Conservation (phyloP, 2,113 vertebrate genomes). For the Ia io region DNA sequence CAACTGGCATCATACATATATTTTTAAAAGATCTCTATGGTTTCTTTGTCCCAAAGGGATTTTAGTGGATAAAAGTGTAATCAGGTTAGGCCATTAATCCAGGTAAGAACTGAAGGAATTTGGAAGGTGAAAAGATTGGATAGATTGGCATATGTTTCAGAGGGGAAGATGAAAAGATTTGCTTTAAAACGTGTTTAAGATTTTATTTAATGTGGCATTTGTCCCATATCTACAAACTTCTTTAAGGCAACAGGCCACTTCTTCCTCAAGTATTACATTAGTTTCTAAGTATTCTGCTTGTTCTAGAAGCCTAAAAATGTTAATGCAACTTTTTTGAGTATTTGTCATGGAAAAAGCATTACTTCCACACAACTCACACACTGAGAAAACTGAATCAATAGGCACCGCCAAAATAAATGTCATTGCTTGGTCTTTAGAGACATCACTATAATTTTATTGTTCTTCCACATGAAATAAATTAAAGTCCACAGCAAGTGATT, state of each 20-base stretch:
- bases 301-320: not conserved
- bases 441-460: not conserved
- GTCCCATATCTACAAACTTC: not conserved
- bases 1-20: not conserved
- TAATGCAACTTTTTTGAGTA: not conserved
- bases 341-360: conserved; percentile 36
- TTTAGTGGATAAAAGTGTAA: not conserved
- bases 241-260: not conserved
- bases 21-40: not conserved
- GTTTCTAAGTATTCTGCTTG: not conserved
- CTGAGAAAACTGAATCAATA: not conserved
- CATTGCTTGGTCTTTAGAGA: conserved; percentile 9
- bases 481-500: conserved; percentile 34
- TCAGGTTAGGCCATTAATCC: not conserved
- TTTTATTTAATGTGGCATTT: not conserved
- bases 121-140: not conserved
- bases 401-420: conserved; percentile 3
- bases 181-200: not conserved
- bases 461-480: not conserved
- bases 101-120: not conserved
- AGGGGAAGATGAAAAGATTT: not conserved
- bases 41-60: not conserved
- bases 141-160: not conserved
- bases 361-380: not conserved
- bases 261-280: not conserved